Base-by-base conservation (phyloP, 2,113 vertebrate genomes). In the Passer montanus region DNA sequence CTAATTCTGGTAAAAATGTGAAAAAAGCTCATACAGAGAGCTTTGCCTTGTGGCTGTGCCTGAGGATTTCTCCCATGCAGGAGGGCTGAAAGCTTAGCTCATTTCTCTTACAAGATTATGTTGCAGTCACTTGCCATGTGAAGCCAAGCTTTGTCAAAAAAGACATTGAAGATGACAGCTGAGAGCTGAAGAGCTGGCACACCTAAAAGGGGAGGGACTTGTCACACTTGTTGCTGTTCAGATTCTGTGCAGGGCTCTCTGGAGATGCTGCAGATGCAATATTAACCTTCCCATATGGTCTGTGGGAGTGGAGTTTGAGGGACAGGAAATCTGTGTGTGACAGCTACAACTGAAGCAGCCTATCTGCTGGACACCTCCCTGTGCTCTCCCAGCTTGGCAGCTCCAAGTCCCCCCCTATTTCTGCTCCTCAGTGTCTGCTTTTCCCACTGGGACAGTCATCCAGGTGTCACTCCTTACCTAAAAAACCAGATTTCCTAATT, bases 201-300 rank as follows among this genome's bases (percentile, higher is more conserved):
- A 7, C 23, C 47, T 70, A 4, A 33, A 77, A 62, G 46, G 49
- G 62, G n/a, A 50, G 60, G 64, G n/a, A 41, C 30, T 47, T 12
- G 9, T 60, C 4, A 2, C 31, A 35, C 76, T 56, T 52, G 18
- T 21, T 53, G 31, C 80, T 43, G 14, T 23, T 87, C 37, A 31
- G 46, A 41, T 4, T 4, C 24, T 33, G 2, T 13, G 15, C 24
- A 31, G 74, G 60, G 4, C 4, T 76, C n/a, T 35, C 53, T 62
- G 75, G 13, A 12, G 18, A 14, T 12, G 10, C 50, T 28, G 20
- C 22, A 56, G 35, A 31, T 56, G 19, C 4, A 1, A 3, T 39
- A 13, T 63, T 73, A 21, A 31, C 0, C 0, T 46, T 69, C 18
- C 7, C 16, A 5, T 26, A 1, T 1, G 8, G 27, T 16, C 22